Evolutionary conservation across 2,888 invertebrate species (phyloP), one percentile per base, ranked within the genome.

Genomic region (Orthonychiurus folsomi): DNA sequence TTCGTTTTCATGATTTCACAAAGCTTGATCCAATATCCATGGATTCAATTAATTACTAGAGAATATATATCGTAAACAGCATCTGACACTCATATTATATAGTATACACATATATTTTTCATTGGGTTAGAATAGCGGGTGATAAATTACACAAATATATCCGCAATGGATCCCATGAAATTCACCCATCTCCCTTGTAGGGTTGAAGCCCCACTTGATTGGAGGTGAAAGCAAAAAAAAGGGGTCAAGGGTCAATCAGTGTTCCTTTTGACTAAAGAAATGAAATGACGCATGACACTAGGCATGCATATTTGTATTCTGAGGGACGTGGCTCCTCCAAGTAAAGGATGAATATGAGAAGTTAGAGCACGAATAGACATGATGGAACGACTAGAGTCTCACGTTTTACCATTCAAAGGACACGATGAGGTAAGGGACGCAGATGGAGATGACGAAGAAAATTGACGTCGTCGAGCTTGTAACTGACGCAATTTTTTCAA

Each of bases 401-500:
- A 37, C 37, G 37, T 37, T 37, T 37, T 37, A 37, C 37, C 37
- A 37, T 37, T 37, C 37, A 37, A 37, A 15, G 37, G 37, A 37
- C 37, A 37, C 5, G 37, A 37, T 5, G 37, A 37, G 15, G 37
- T 9, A 5, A 37, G 9, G 15, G 37, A 37, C 15, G 37, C 37
- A 9, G 37, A 5, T 9, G 37, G 9, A 15, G 37, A 9, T 37
- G 37, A 37, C 5, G 37, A 15, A 37, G 37, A 37, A 37, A 5
- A 5, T 15, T 37, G 37, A 37, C 37, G 5, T 37, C 63, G 55
- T 61, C 65, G 20, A 56, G 53, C 59, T 65, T 73, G 78, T 78
- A 82, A 80, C 79, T 80, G 84, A 77, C 81, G 79, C 60, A 82
- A 76, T 73, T 89, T 89, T 76, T 89, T 87, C 63, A 96, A 82